Evolutionary conservation across 2,888 invertebrate species (phyloP).

Genomic region (Poecilobothrus nobilitatus): DNA sequence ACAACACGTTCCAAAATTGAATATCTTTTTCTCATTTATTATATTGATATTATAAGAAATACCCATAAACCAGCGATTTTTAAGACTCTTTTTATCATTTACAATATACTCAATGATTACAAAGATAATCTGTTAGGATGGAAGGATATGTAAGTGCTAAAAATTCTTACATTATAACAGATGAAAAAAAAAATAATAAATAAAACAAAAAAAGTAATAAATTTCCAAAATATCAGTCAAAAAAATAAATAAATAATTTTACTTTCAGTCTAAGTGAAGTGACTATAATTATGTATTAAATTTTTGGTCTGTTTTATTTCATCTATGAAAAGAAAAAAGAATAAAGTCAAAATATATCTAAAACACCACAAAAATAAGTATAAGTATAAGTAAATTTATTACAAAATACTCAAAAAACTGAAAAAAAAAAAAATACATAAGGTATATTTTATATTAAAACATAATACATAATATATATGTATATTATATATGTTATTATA

Average conservation of each 20-base stretch:
- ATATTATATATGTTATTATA: not conserved
- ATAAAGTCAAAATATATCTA: not conserved
- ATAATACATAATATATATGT: not conserved
- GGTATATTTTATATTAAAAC: no score
- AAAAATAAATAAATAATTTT: not conserved
- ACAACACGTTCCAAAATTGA: no score
- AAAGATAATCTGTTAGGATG: no score
- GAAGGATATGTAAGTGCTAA: no score
- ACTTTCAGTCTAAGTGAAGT: not conserved
- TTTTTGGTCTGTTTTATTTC: not conserved
- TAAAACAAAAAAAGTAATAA: not conserved
- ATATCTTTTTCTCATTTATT: no score
- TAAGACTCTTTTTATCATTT: no score
- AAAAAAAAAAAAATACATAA: not conserved
- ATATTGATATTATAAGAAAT: no score
- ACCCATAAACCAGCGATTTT: no score
- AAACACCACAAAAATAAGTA: not conserved
- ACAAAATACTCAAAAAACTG: not conserved
- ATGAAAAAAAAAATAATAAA: no score
- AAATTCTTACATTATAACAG: no score
- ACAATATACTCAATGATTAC: no score
- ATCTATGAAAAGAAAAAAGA: not conserved
- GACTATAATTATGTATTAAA: slow-evolving; percentile 4
- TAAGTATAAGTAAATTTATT: no score
- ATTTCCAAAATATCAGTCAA: not conserved